phyloP scores from a whole-genome alignment of 2,888 invertebrate genomes.

The Kryphioiulus occultus region DNA sequence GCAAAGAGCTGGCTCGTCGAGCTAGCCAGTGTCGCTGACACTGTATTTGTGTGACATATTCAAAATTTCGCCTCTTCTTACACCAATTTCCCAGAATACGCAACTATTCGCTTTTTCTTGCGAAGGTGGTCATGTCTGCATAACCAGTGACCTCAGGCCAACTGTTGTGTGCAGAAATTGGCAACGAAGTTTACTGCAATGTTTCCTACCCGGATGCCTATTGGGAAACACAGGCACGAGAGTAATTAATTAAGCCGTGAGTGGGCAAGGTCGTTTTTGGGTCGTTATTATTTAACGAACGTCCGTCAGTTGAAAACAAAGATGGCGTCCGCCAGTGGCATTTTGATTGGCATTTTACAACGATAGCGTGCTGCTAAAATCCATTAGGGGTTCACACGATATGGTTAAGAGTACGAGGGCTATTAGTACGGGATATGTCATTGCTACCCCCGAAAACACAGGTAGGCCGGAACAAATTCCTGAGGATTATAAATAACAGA shows the following conservation, averaged over 20 bases:
- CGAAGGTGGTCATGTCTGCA: not conserved
- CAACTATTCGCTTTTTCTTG: not conserved
- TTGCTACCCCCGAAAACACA: constrained; percentile 10
- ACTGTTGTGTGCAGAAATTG: not conserved
- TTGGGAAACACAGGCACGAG: not conserved
- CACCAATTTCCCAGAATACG: not conserved
- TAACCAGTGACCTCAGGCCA: not conserved
- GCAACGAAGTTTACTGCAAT: not conserved
- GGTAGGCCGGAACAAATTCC: constrained; percentile 4
- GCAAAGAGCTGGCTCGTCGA: too few species aligned
- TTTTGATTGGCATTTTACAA: constrained; percentile 30
- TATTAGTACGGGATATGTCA: constrained; percentile 25
- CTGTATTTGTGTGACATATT: too few species aligned
- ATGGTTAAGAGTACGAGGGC: not conserved
- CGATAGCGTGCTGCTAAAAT: constrained; percentile 26
- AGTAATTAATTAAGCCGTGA: not conserved
- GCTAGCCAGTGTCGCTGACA: not conserved
- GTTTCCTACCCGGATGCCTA: constrained; percentile 11
- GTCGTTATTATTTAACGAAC: constrained; percentile 2
- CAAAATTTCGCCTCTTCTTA: not conserved
- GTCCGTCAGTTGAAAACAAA: constrained; percentile 26
- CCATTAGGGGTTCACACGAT: constrained; percentile 31
- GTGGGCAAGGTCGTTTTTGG: constrained; percentile 26
- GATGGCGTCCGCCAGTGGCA: not conserved
- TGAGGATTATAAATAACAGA: not conserved